These are phyloP conservation scores for Noctua comes DNA, from an alignment of 2,888 invertebrate genomes.

Conservation along the genomic window DNA sequence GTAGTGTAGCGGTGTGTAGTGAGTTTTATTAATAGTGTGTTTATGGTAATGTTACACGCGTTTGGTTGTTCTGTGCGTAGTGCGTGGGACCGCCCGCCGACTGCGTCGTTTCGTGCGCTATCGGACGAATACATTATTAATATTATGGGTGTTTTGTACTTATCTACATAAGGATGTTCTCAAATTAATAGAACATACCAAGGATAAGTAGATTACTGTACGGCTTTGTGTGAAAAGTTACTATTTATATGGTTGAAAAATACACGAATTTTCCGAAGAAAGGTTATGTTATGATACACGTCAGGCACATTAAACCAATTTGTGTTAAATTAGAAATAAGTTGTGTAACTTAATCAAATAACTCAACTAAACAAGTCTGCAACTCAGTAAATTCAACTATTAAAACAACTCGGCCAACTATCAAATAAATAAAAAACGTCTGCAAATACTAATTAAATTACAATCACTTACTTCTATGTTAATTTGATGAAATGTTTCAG, in stretches of 20 bases:
- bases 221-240: background rate
- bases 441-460: background rate
- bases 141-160: conserved; percentile 1
- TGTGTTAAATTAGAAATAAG: background rate
- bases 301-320: background rate
- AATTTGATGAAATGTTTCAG: conserved; percentile 6
- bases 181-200: background rate
- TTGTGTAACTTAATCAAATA: background rate
- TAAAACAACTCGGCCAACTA: conserved; percentile 4
- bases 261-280: background rate
- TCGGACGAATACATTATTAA: conserved; percentile 30
- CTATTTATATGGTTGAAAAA: background rate
- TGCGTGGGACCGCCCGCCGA: background rate
- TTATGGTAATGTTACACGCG: conserved; percentile 51
- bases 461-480: background rate
- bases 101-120: background rate
- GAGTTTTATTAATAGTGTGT: conserved; percentile 51
- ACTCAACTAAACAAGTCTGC: background rate
- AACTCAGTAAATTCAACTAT: conserved; percentile 1
- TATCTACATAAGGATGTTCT: background rate
- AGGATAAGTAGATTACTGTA: background rate
- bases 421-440: conserved; percentile 6
- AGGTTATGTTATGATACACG: background rate
- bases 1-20: conserved; percentile 15
- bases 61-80: conserved; percentile 9